These are phyloP conservation scores for Brachyhypopomus gauderio DNA, from an alignment of 2,113 vertebrate species.

Conservation along the genomic window DNA sequence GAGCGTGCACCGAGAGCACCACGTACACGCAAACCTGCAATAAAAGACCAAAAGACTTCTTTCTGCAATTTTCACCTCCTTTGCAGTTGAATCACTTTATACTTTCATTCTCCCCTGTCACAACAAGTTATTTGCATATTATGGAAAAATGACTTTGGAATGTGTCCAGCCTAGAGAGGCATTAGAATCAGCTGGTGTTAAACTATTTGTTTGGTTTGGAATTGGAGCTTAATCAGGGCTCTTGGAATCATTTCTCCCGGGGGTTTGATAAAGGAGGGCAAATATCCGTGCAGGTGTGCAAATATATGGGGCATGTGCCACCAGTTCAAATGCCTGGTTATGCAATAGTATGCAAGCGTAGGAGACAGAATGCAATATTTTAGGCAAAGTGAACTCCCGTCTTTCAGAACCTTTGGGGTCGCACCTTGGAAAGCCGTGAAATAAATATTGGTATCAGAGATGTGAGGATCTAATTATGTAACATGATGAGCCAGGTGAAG, in stretches of 20 bases:
- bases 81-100: conserved; percentile 2
- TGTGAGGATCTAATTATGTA: background rate
- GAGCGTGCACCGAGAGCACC: background rate
- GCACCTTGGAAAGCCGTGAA: conserved; percentile 13
- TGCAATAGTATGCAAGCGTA: conserved; percentile 33
- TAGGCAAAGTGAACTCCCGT: background rate
- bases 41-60: background rate
- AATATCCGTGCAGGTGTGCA: conserved; percentile 62
- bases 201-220: conserved; percentile 37
- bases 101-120: conserved; percentile 21
- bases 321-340: conserved; percentile 55
- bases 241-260: conserved; percentile 37
- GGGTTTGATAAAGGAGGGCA: conserved; percentile 49
- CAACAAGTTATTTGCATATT: conserved; percentile 46
- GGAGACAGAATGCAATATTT: background rate
- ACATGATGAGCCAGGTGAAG: conserved; percentile 2
- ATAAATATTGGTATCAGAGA: conserved; percentile 33
- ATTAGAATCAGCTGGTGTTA: conserved; percentile 21
- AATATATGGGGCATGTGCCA: conserved; percentile 51
- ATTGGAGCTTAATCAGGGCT: conserved; percentile 1
- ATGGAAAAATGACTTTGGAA: conserved; percentile 28
- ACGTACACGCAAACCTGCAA: background rate
- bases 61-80: background rate
- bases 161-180: conserved; percentile 3
- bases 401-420: conserved; percentile 15